Percentiles rank a stretch among this genome's conserved stretches.
phyloP scores from a whole-genome alignment of 2,888 invertebrate species.

The Nysson spinosus region DNA sequence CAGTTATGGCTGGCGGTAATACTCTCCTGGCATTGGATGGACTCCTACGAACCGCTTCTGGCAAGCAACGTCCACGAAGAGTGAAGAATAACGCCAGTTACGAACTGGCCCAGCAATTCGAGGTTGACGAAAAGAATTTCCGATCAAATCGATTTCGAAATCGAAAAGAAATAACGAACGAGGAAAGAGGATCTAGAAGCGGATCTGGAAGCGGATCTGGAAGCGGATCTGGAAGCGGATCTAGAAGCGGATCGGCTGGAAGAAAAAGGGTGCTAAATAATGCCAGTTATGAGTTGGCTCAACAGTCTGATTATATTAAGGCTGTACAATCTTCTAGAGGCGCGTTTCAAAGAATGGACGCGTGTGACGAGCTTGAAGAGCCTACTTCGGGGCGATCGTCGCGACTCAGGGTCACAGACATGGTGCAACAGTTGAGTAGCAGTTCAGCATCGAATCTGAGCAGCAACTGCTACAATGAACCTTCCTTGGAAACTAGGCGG shows the following conservation, averaged over 20 bases:
- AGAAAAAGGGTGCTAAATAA: slow-evolving; percentile 65
- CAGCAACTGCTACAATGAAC: slow-evolving; percentile 13
- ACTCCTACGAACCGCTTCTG: slow-evolving; percentile 47
- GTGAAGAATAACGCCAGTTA: slow-evolving; percentile 75
- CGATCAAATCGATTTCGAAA: slow-evolving; percentile 28
- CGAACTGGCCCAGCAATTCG: slow-evolving; percentile 72
- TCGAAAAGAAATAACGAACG: slow-evolving; percentile 29
- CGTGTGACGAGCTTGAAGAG: slow-evolving; percentile 71
- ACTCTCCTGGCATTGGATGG: slow-evolving; percentile 47
- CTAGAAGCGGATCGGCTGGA: slow-evolving; percentile 11
- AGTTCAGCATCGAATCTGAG: slow-evolving; percentile 56
- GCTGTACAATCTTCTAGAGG: slow-evolving; percentile 54
- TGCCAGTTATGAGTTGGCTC: slow-evolving; percentile 72
- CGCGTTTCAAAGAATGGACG: slow-evolving; percentile 69
- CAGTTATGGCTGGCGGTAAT: slow-evolving; percentile 39
- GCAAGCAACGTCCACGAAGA: slow-evolving; percentile 47
- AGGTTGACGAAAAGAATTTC: slow-evolving; percentile 63
- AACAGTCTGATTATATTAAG: slow-evolving; percentile 70
- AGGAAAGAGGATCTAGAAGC: slow-evolving; percentile 11
- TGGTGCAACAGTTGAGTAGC: slow-evolving; percentile 58
- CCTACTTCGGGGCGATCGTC: slow-evolving; percentile 47
- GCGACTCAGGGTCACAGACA: slow-evolving; percentile 54
- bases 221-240: slow-evolving; percentile 28
- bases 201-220: slow-evolving; percentile 21
- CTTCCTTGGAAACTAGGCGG: slow-evolving; percentile 18